phyloP scores from a whole-genome alignment of 2,113 vertebrate genomes.

The Sinocyclocheilus anophthalmus region DNA sequence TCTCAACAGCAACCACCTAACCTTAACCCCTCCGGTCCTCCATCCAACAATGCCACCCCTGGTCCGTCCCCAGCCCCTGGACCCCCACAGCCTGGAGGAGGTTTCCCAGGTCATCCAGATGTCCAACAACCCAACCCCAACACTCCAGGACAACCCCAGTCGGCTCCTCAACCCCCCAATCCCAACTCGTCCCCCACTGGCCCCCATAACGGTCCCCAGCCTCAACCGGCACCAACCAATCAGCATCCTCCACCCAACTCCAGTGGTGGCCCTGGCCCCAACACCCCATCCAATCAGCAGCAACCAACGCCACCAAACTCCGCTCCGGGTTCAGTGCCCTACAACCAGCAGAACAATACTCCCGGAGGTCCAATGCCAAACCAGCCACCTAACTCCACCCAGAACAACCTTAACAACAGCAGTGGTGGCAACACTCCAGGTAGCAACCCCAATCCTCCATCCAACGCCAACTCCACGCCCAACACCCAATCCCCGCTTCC shows the following conservation, averaged over 20 bases:
- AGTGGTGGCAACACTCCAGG: constrained; percentile 73
- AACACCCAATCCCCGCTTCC: constrained; percentile 77
- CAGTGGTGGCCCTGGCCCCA: constrained; percentile 72
- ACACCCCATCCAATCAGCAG: constrained; percentile 73
- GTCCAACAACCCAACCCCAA: constrained; percentile 74
- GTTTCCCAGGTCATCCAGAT: constrained; percentile 77
- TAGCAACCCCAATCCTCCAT: constrained; percentile 77
- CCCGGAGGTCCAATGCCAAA: constrained; percentile 70
- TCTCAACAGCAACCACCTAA: constrained; percentile 79
- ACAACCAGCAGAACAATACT: constrained; percentile 80
- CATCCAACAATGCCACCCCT: constrained; percentile 77
- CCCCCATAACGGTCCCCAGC: constrained; percentile 76
- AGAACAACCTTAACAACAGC: constrained; percentile 77
- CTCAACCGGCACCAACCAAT: constrained; percentile 72
- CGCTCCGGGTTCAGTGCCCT: constrained; percentile 80
- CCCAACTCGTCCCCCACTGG: constrained; percentile 79
- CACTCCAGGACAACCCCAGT: constrained; percentile 79
- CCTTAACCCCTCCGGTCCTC: constrained; percentile 78
- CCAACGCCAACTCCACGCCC: constrained; percentile 77
- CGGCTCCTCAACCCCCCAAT: constrained; percentile 73
- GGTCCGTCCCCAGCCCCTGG: constrained; percentile 81
- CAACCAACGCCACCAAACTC: constrained; percentile 78
- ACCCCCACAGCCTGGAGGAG: constrained; percentile 77
- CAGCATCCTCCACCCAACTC: constrained; percentile 75
- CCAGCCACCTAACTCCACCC: constrained; percentile 70